Percentiles rank a stretch among this genome's conserved stretches.
phyloP scores from a whole-genome alignment of 1,140 invertebrate genomes.

The Coboldia fuscipes region DNA sequence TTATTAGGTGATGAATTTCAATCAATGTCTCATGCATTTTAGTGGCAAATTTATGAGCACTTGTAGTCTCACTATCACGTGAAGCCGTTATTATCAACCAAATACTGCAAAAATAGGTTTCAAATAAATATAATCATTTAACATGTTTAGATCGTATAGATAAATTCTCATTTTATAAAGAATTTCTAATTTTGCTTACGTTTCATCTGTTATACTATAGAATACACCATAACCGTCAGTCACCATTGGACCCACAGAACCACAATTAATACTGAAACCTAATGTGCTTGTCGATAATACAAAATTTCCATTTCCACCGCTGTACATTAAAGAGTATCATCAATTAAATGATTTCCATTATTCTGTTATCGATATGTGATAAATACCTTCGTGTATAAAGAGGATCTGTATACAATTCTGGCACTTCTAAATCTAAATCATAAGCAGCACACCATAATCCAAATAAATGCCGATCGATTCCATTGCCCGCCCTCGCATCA shows the following conservation, averaged over 20 bases:
- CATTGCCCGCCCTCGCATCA: slow-evolving; percentile 28
- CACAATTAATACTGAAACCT: slow-evolving; percentile 31
- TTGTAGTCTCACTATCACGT: slow-evolving; percentile 14
- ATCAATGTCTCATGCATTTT: slow-evolving; percentile 13
- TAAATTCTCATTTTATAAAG: neutral
- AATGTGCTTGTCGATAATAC: slow-evolving; percentile 35
- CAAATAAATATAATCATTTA: neutral
- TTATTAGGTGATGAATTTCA: too few species aligned
- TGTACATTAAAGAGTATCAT: too few species aligned
- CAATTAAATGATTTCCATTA: neutral
- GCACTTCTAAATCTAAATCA: slow-evolving; percentile 26
- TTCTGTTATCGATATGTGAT: neutral
- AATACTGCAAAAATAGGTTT: slow-evolving; percentile 7
- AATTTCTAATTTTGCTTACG: slow-evolving; percentile 8
- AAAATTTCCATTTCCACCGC: slow-evolving; percentile 39
- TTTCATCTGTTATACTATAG: slow-evolving; percentile 22
- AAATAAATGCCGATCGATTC: slow-evolving; percentile 48
- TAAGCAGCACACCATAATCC: slow-evolving; percentile 41
- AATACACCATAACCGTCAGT: slow-evolving; percentile 37
- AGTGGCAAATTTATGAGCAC: slow-evolving; percentile 15
- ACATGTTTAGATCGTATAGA: neutral
- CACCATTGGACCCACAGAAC: slow-evolving; percentile 35
- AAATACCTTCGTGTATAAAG: slow-evolving; percentile 23
- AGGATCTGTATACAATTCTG: slow-evolving; percentile 29
- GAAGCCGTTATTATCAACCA: slow-evolving; percentile 15